Percentiles rank a stretch among this genome's conserved stretches.
phyloP scores from a whole-genome alignment of 2,888 invertebrate species.

The Ditylenchus weischeri region DNA sequence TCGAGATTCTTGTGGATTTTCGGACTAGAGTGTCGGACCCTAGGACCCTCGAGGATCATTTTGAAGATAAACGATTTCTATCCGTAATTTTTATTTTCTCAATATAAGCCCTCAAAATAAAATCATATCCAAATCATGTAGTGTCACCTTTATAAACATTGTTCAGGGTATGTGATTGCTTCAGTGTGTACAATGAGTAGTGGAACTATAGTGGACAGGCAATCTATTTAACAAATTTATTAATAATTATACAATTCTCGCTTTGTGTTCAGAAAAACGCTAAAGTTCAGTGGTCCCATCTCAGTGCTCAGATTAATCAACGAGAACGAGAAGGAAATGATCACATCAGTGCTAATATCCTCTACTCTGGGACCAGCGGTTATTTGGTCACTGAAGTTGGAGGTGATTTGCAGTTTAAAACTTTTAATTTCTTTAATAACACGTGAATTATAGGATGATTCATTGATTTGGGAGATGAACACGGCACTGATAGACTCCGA shows the following conservation, averaged over 20 bases:
- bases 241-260: conserved; percentile 9
- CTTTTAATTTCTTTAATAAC: neutral
- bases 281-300: conserved; percentile 34
- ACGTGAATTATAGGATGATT: conserved; percentile 11
- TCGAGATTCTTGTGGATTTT: too few relatives aligned
- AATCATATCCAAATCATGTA: too few relatives aligned
- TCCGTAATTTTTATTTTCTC: too few relatives aligned
- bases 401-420: conserved; percentile 15
- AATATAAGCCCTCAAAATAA: too few relatives aligned
- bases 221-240: neutral
- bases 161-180: conserved; percentile 30
- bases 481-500: conserved; percentile 28
- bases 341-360: conserved; percentile 25
- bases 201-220: conserved; percentile 31
- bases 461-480: conserved; percentile 22
- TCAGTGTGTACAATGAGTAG: conserved; percentile 26
- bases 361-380: conserved; percentile 31
- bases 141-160: too few relatives aligned
- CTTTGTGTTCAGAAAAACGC: conserved; percentile 26
- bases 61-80: too few relatives aligned
- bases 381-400: conserved; percentile 26
- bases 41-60: too few relatives aligned
- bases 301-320: conserved; percentile 29
- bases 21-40: too few relatives aligned
- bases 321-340: conserved; percentile 1